phyloP scores from a whole-genome alignment of 1,140 invertebrate species.

The Mercenaria mercenaria region DNA sequence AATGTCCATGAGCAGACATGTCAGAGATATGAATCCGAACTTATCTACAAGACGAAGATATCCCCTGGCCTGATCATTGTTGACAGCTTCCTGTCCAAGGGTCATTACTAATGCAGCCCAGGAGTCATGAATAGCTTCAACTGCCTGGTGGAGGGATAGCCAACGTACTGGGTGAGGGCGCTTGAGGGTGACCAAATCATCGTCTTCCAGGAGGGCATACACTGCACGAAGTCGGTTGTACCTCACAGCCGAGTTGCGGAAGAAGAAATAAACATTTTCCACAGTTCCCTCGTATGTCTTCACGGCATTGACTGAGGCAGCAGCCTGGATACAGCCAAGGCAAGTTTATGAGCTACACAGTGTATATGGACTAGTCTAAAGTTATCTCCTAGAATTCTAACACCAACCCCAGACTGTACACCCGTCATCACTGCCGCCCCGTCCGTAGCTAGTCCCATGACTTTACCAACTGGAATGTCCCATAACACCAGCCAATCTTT shows the following conservation, averaged over 20 bases:
- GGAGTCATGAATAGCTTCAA: not conserved
- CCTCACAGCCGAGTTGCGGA: not conserved
- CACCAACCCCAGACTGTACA: not conserved
- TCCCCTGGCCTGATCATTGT: not conserved
- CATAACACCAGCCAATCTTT: not conserved
- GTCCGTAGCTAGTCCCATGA: not conserved
- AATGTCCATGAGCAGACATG: not conserved
- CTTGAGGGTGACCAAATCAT: not conserved
- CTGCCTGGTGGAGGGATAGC: not conserved
- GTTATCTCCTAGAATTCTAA: not conserved
- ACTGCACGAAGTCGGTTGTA: not conserved
- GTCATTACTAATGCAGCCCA: not conserved
- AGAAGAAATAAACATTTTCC: not conserved
- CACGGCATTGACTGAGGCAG: not conserved
- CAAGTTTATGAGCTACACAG: not conserved
- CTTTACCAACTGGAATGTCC: not conserved
- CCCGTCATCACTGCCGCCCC: constrained; percentile 9
- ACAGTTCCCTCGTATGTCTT: not conserved
- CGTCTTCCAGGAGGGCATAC: not conserved
- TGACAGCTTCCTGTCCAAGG: not conserved
- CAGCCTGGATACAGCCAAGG: not conserved
- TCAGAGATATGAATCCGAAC: not conserved
- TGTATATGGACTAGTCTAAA: not conserved
- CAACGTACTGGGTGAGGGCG: not conserved
- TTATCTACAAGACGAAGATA: not conserved